These are phyloP conservation scores for Burhinus bistriatus DNA, from an alignment of 2,113 vertebrate genomes.

Conservation along the genomic window DNA sequence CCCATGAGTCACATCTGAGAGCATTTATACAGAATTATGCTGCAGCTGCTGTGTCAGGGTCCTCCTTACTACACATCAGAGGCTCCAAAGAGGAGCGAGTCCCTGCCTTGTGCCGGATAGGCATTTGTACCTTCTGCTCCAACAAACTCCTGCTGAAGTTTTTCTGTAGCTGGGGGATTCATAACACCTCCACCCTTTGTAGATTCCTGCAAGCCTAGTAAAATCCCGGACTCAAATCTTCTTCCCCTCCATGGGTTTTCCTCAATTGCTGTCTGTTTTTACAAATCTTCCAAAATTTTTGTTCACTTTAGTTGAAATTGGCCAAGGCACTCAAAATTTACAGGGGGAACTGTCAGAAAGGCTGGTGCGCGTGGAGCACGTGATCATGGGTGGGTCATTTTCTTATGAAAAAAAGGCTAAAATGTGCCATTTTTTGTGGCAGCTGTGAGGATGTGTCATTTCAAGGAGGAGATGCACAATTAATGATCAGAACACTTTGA, in stretches of 20 bases:
- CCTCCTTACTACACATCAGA: not conserved
- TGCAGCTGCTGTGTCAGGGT: not conserved
- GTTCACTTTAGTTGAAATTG: not conserved
- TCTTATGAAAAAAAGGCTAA: not conserved
- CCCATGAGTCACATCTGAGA: not conserved
- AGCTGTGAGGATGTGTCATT: not conserved
- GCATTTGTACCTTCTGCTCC: not conserved
- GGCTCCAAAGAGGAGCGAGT: fast-evolving
- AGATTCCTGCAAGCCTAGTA: not conserved
- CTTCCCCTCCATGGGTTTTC: not conserved
- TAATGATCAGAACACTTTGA: not conserved
- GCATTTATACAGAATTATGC: not conserved
- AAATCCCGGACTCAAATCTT: not conserved
- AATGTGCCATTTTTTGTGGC: not conserved
- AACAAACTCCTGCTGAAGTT: not conserved
- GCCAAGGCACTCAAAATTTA: not conserved
- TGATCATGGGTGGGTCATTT: not conserved
- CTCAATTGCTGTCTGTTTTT: not conserved
- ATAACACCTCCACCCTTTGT: not conserved
- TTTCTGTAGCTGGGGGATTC: not conserved
- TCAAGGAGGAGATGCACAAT: not conserved
- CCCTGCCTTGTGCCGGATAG: not conserved
- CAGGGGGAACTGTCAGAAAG: not conserved
- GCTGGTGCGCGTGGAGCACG: fast-evolving
- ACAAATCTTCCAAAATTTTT: not conserved